Evolutionary conservation across 1,140 invertebrate species (phyloP), one percentile per base, ranked within the genome.

Genomic region (Drosophila saltans): DNA sequence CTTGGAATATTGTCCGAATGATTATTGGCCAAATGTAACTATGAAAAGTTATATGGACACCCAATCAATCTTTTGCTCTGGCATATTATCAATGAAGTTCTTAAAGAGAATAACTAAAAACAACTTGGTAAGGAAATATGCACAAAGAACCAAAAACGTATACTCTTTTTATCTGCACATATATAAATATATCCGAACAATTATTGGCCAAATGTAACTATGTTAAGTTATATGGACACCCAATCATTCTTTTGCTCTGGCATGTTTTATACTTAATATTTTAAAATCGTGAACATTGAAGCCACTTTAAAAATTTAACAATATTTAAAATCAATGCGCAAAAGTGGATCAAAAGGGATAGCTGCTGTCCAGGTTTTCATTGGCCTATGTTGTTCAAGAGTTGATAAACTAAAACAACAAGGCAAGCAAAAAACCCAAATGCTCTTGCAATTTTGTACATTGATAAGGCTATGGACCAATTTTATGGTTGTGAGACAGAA

Each of bases 361-460:
- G 28, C 28, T 30, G 4, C 39, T 43, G 86, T 91, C 56, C 72
- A 77, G 80, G 83, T 83, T 80, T 85, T 91, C 90, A 91, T 91
- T 91, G 90, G 90, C 90, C 86, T 83, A 9, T 71, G 59, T 58
- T 79, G 75, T 74, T 80, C 69, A 75, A 74, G 26, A 11, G 16
- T 52, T 69, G 28, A 24, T 21, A 3, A 52, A 52, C 45, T 52
- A 52, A 59, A 74, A 73, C 74, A 89, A 75, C 70, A 64, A 89
- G 90, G 90, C 90, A 91, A 91, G 90, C 90, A 91, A 91, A 91
- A 91, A 91, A 78, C 77, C 75, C 62, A 78, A 48, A 64, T 82
- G 74, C 78, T 91, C 66, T 80, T 85, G 83, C 83, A 88, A 90
- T 75, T 89, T 79, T 66, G 80, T 89, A 89, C 79, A 86, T 67